Percentiles rank a stretch among this genome's conserved stretches.
phyloP scores from a whole-genome alignment of 2,888 invertebrate genomes.

The Hoplodrina ambigua region DNA sequence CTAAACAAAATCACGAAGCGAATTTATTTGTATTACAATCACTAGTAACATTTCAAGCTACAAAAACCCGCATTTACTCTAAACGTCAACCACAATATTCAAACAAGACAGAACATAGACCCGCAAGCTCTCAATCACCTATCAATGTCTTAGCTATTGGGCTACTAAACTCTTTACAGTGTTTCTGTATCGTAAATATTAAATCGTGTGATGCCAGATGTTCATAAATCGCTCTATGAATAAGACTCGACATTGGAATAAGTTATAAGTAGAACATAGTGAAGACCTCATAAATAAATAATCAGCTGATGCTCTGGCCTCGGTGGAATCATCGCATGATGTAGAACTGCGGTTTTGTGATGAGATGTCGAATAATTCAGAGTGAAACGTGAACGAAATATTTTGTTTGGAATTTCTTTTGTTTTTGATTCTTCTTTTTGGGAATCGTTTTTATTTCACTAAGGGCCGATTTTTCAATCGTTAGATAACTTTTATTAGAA shows the following conservation, averaged over 20 bases:
- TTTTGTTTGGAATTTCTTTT: neutral
- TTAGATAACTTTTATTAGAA: too few species aligned
- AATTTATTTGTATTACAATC: neutral
- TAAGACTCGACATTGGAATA: constrained; percentile 50
- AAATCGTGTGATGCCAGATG: constrained; percentile 54
- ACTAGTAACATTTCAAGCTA: neutral
- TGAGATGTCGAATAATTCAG: constrained; percentile 25
- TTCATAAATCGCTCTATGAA: constrained; percentile 53
- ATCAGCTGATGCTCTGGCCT: constrained; percentile 47
- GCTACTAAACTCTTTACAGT: constrained; percentile 7
- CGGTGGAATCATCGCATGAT: constrained; percentile 11
- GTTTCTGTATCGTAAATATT: constrained; percentile 37
- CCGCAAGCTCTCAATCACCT: constrained; percentile 6
- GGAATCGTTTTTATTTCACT: neutral
- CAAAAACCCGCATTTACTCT: neutral
- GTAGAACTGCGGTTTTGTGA: constrained; percentile 9
- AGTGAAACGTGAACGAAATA: neutral
- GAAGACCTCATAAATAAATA: constrained; percentile 58
- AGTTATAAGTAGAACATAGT: constrained; percentile 48
- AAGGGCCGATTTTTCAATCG: too few species aligned
- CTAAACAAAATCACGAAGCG: neutral
- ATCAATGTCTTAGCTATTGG: constrained; percentile 15
- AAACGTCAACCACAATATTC: neutral
- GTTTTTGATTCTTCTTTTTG: neutral
- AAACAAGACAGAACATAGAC: neutral